phyloP scores from a whole-genome alignment of 2,797 vertebrate genomes.

The Hemibagrus guttatus region DNA sequence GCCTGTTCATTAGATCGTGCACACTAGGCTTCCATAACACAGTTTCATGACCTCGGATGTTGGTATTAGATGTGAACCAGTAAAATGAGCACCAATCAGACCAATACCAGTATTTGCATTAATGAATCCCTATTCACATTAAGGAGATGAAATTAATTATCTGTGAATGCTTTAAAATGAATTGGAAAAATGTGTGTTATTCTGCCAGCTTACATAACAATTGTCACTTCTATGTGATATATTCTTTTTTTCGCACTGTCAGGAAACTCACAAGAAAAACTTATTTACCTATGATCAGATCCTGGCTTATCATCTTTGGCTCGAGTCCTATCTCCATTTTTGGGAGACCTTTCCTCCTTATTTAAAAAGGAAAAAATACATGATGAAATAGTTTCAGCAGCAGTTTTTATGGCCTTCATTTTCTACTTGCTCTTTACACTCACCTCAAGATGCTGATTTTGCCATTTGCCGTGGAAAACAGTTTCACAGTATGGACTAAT shows the following conservation, averaged over 20 bases:
- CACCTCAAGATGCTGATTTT: conserved; percentile 67
- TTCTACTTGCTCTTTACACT: conserved; percentile 33
- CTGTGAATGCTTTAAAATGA: background rate
- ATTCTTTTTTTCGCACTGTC: background rate
- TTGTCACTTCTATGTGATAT: background rate
- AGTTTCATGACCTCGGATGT: background rate
- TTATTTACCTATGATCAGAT: conserved; percentile 71
- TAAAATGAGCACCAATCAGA: background rate
- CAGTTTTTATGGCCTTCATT: background rate
- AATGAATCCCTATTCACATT: background rate
- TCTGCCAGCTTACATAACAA: background rate
- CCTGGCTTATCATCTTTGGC: conserved; percentile 56
- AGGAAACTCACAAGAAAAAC: conserved; percentile 10
- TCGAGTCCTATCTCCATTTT: conserved; percentile 57
- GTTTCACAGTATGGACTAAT: conserved; percentile 91
- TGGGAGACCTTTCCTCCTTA: conserved; percentile 56
- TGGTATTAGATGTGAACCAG: background rate
- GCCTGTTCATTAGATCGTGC: background rate
- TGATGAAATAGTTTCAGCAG: background rate
- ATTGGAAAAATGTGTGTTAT: background rate
- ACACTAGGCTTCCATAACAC: background rate
- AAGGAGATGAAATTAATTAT: background rate
- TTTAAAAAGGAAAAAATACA: background rate
- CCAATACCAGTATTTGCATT: background rate
- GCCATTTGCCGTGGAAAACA: conserved; percentile 73